Percentiles rank a stretch among this genome's conserved stretches.
Evolutionary conservation across 2,113 vertebrate species (phyloP).

Genomic region (Mustelus asterias): DNA sequence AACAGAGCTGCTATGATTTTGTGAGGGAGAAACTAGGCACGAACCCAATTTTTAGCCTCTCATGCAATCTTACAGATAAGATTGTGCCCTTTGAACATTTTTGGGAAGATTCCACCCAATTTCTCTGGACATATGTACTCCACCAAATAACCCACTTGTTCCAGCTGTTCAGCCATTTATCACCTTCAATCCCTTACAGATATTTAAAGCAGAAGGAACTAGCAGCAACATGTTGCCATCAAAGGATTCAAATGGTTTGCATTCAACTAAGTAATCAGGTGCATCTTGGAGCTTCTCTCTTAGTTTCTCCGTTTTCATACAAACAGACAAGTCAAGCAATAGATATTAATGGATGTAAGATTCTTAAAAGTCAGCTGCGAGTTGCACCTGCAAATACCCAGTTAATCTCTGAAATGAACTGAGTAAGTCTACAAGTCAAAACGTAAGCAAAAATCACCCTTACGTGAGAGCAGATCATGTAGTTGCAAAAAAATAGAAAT

Average conservation of each 20-base stretch:
- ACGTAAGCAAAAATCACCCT: not conserved
- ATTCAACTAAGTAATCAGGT: not conserved
- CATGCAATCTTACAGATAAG: too few relatives aligned
- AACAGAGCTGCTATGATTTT: too few relatives aligned
- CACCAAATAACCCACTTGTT: not conserved
- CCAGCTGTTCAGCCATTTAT: not conserved
- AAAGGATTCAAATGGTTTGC: not conserved
- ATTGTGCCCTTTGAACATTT: too few relatives aligned
- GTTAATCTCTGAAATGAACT: not conserved
- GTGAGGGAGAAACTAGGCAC: too few relatives aligned
- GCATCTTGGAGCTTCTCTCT: not conserved
- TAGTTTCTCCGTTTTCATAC: not conserved
- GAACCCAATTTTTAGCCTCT: too few relatives aligned
- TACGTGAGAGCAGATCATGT: not conserved
- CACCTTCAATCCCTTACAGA: not conserved
- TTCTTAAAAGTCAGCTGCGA: not conserved
- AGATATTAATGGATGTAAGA: not conserved
- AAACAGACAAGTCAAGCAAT: not conserved
- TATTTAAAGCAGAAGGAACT: not conserved
- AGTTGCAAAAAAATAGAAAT: not conserved
- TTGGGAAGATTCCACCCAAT: too few relatives aligned
- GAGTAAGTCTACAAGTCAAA: too few relatives aligned
- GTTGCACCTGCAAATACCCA: not conserved
- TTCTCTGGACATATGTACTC: not conserved
- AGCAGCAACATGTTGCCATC: not conserved